phyloP scores from a whole-genome alignment of 1,140 invertebrate genomes.

The Limonius californicus region DNA sequence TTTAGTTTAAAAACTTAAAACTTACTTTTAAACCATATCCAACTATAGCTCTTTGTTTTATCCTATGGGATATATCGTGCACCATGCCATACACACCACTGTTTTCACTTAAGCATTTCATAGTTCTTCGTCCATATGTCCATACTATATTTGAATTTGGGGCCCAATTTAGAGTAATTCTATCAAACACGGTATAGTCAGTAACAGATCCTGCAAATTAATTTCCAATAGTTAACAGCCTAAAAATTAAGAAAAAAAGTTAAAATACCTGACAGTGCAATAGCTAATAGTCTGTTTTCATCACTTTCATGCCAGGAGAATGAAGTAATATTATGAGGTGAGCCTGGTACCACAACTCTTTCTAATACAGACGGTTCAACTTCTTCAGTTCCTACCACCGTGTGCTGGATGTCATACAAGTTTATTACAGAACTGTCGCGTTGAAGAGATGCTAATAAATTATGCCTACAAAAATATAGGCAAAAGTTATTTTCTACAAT shows the following conservation, averaged over 20 bases:
- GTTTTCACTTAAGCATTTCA: conserved; percentile 51
- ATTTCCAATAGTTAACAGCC: no score
- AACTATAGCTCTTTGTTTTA: conserved; percentile 64
- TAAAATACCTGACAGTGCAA: conserved; percentile 55
- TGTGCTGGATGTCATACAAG: conserved; percentile 78
- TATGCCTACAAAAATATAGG: conserved; percentile 53
- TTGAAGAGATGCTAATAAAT: conserved; percentile 70
- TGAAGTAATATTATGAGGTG: conserved; percentile 57
- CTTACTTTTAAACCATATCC: conserved; percentile 76
- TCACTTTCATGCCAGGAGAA: conserved; percentile 82
- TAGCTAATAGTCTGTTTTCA: conserved; percentile 70
- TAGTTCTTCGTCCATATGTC: conserved; percentile 67
- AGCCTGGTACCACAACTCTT: conserved; percentile 60
- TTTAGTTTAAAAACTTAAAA: neutral
- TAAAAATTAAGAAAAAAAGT: no score
- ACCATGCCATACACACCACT: conserved; percentile 51
- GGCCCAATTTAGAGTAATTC: conserved; percentile 78
- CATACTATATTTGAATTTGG: conserved; percentile 66
- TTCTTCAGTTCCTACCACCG: conserved; percentile 63
- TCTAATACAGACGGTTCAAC: conserved; percentile 73
- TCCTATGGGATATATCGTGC: conserved; percentile 70
- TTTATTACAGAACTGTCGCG: conserved; percentile 65
- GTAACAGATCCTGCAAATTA: conserved; percentile 53
- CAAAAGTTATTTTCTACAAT: neutral
- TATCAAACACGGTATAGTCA: conserved; percentile 74